phyloP scores from a whole-genome alignment of 2,888 invertebrate genomes.

The Trichopoda pennipes region DNA sequence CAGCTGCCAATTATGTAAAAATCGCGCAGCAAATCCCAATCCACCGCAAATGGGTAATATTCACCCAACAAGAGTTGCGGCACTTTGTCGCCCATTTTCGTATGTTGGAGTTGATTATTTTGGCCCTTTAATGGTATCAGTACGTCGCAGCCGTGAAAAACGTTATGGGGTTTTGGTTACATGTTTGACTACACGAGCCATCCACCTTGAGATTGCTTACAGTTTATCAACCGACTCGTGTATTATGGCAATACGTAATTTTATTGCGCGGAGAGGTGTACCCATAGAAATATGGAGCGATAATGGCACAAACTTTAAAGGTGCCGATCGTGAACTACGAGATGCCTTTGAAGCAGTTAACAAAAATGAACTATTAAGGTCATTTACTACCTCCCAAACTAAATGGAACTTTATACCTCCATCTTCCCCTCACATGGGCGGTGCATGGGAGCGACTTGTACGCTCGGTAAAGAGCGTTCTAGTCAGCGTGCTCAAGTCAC shows the following conservation, averaged over 20 bases:
- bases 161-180: constrained; percentile 60
- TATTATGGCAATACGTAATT: constrained; percentile 43
- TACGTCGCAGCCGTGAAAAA: constrained; percentile 54
- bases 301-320: constrained; percentile 67
- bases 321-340: constrained; percentile 59
- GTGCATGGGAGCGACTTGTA: too few relatives aligned
- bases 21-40: constrained; percentile 19
- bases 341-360: constrained; percentile 44
- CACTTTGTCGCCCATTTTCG: constrained; percentile 53
- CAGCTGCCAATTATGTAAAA: constrained; percentile 43
- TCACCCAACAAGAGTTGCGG: constrained; percentile 20
- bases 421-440: background rate
- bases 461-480: constrained; percentile 30
- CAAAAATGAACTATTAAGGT: constrained; percentile 46
- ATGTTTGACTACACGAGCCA: constrained; percentile 60
- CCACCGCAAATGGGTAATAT: constrained; percentile 32
- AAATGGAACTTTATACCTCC: constrained; percentile 56
- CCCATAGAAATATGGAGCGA: constrained; percentile 62
- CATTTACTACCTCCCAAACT: constrained; percentile 50
- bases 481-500: constrained; percentile 1
- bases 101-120: constrained; percentile 58
- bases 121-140: constrained; percentile 47
- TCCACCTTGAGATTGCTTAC: constrained; percentile 62
- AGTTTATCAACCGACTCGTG: constrained; percentile 56
- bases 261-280: constrained; percentile 61